Evolutionary conservation across 2,113 vertebrate genomes (phyloP).

Genomic region (Phaetusa simplex): DNA sequence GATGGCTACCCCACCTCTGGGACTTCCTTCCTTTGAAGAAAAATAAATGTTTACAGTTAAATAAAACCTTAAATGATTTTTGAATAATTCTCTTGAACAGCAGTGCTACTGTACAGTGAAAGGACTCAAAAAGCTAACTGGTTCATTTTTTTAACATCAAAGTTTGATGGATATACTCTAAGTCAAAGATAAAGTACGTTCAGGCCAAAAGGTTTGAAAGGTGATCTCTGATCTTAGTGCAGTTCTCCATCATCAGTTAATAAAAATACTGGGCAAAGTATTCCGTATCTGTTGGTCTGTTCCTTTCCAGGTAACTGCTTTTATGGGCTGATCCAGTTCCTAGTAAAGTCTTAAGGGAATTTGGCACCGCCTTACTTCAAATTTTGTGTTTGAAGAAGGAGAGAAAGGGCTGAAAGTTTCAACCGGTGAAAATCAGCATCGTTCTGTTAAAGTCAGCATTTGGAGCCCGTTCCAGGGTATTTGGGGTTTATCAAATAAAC

Average conservation of each 20-base stretch:
- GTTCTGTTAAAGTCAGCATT: neutral
- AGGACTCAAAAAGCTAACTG: neutral
- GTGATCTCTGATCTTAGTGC: neutral
- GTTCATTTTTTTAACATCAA: neutral
- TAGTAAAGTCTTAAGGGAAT: neutral
- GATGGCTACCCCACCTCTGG: constrained; percentile 21
- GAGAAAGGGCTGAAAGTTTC: neutral
- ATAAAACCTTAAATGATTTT: constrained; percentile 20
- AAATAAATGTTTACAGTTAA: constrained; percentile 56
- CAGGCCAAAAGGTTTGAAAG: constrained; percentile 38
- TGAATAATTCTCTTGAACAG: constrained; percentile 11
- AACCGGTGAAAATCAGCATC: fast-evolving
- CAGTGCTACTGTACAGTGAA: constrained; percentile 27
- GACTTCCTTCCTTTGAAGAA: constrained; percentile 29
- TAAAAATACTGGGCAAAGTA: constrained; percentile 10
- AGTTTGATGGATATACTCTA: neutral
- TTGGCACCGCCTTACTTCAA: neutral
- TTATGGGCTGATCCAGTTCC: neutral
- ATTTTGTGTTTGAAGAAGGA: neutral
- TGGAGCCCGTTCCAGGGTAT: neutral
- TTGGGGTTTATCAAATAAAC: constrained; percentile 19
- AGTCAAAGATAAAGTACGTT: constrained; percentile 44
- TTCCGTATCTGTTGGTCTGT: neutral
- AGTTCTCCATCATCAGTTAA: constrained; percentile 26
- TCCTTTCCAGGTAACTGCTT: neutral